phyloP scores from a whole-genome alignment of 2,888 invertebrate species.

The Agapetus fuscipes region DNA sequence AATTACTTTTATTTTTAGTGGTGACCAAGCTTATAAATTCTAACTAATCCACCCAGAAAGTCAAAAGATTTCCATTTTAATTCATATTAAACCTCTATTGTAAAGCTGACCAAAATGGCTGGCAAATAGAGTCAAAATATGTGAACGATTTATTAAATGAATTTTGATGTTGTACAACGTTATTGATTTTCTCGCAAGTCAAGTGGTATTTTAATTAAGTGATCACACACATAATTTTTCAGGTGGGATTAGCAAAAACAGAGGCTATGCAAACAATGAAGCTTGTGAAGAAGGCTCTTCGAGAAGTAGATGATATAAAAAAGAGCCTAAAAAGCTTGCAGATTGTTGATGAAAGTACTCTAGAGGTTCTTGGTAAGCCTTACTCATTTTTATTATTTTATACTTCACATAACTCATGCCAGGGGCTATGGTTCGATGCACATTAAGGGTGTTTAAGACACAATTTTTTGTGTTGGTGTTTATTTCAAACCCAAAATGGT shows the following conservation, averaged over 20 bases:
- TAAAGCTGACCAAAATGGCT: too few species aligned
- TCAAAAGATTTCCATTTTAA: not conserved
- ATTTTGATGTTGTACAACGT: too few species aligned
- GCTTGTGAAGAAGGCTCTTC: slow-evolving; percentile 71
- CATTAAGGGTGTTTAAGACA: too few species aligned
- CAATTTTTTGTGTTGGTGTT: not conserved
- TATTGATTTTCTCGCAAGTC: too few species aligned
- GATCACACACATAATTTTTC: too few species aligned
- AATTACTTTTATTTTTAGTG: too few species aligned
- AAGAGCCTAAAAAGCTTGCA: slow-evolving; percentile 66
- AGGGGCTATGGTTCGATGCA: too few species aligned
- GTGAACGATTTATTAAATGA: not conserved
- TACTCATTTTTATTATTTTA: not conserved
- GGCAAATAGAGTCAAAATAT: too few species aligned
- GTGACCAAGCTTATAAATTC: too few species aligned
- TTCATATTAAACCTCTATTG: not conserved
- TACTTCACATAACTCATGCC: too few species aligned
- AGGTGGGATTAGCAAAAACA: slow-evolving; percentile 84
- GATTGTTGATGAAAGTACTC: slow-evolving; percentile 57
- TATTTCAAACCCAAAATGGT: too few species aligned
- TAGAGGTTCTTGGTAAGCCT: slow-evolving; percentile 47
- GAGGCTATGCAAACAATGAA: slow-evolving; percentile 72
- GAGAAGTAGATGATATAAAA: slow-evolving; percentile 68
- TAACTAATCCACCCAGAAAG: not conserved
- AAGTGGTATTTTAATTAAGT: too few species aligned